phyloP scores from a whole-genome alignment of 92 coral and sea anemone species.

The Palythoa caribaeorum region DNA sequence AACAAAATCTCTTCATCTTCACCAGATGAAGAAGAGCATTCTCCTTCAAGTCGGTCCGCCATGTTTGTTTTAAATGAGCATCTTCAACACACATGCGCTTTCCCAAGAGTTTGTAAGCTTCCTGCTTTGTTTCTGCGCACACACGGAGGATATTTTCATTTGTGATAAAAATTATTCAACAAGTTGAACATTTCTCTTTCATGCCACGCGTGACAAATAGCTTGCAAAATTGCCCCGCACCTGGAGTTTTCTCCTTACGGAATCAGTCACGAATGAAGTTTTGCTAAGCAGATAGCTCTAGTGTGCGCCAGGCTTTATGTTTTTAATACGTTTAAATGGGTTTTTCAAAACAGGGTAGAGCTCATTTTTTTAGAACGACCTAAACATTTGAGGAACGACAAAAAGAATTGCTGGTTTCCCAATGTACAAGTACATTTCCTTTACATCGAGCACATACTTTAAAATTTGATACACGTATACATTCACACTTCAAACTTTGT shows the following conservation, averaged over 20 bases:
- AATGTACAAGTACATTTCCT: too few relatives aligned
- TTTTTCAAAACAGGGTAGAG: too few relatives aligned
- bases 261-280: conserved; percentile 17
- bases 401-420: too few relatives aligned
- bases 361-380: too few relatives aligned
- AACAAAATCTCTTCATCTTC: conserved; percentile 13
- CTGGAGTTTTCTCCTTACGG: conserved; percentile 2
- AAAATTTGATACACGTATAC: too few relatives aligned
- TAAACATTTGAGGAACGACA: too few relatives aligned
- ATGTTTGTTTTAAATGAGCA: not conserved
- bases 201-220: conserved; percentile 21
- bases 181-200: not conserved
- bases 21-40: conserved; percentile 1
- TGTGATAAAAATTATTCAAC: conserved; percentile 22
- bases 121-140: conserved; percentile 1
- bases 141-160: conserved; percentile 13
- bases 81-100: not conserved
- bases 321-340: too few relatives aligned
- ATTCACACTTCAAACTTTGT: too few relatives aligned
- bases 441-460: too few relatives aligned
- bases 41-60: not conserved
- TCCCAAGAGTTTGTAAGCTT: not conserved
- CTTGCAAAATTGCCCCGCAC: conserved; percentile 6
- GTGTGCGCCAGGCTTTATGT: conserved; percentile 22
- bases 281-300: not conserved